phyloP scores from a whole-genome alignment of 2,113 vertebrate species.

The Neotoma lepida region DNA sequence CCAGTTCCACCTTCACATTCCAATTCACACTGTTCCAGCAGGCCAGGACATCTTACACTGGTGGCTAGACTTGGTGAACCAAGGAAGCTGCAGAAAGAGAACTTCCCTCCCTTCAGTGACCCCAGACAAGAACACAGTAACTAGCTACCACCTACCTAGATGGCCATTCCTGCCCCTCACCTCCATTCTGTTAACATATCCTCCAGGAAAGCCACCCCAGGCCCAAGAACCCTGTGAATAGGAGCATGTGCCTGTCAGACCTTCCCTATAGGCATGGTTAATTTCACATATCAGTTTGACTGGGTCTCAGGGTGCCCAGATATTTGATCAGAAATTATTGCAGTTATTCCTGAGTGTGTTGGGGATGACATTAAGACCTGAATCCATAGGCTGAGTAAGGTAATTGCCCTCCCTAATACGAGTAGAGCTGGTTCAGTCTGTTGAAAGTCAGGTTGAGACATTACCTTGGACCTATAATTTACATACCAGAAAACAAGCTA shows the following conservation, averaged over 20 bases:
- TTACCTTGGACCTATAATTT: not conserved
- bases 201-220: not conserved
- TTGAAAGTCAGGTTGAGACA: not conserved
- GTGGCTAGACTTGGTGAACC: not conserved
- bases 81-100: not conserved
- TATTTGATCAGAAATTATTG: not conserved
- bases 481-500: not conserved
- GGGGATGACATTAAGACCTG: not conserved
- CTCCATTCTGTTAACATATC: not conserved
- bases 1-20: not conserved
- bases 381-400: not conserved
- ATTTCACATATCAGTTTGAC: not conserved
- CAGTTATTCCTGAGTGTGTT: not conserved
- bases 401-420: not conserved
- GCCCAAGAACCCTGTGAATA: not conserved
- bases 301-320: not conserved
- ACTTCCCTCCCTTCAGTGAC: not conserved
- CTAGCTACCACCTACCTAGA: not conserved
- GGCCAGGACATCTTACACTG: not conserved
- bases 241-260: fast-evolving
- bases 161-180: not conserved
- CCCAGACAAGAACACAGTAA: not conserved
- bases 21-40: not conserved
- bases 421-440: not conserved
- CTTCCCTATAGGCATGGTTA: not conserved